A percentile compares a stretch with the other conserved stretches of the same genome.
Conservation (phyloP, 2,797 vertebrate genomes). For the Zenarchopterus dispar region DNA sequence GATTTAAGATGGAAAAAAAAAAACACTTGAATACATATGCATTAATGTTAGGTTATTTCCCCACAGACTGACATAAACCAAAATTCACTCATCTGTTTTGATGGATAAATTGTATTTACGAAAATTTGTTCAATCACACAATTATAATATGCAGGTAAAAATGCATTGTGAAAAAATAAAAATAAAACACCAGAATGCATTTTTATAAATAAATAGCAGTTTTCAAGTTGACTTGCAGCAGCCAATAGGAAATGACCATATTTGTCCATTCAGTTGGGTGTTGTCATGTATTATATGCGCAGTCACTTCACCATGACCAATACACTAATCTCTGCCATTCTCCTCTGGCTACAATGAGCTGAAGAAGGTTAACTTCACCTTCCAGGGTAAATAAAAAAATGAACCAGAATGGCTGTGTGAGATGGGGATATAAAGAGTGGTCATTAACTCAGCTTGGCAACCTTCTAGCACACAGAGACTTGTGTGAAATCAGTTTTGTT, state of each 20-base stretch:
- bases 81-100: slow-evolving; percentile 28
- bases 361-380: slow-evolving; percentile 79
- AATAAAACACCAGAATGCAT: neutral
- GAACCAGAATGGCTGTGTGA: slow-evolving; percentile 59
- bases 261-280: slow-evolving; percentile 46
- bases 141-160: slow-evolving; percentile 4
- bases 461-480: slow-evolving; percentile 41
- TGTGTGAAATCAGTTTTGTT: slow-evolving; percentile 34
- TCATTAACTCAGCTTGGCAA: slow-evolving; percentile 65
- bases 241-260: slow-evolving; percentile 25
- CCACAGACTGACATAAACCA: slow-evolving; percentile 21
- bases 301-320: slow-evolving; percentile 77
- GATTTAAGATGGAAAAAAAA: slow-evolving; percentile 41
- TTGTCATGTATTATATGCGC: slow-evolving; percentile 71
- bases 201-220: slow-evolving; percentile 11
- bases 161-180: neutral
- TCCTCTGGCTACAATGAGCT: slow-evolving; percentile 76
- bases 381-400: slow-evolving; percentile 72
- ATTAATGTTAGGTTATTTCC: slow-evolving; percentile 22
- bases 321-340: slow-evolving; percentile 74
- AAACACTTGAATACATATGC: slow-evolving; percentile 45
- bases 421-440: slow-evolving; percentile 64
- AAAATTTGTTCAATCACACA: neutral
- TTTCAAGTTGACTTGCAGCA: slow-evolving; percentile 17
- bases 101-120: slow-evolving; percentile 21